Percentiles rank a stretch among this genome's conserved stretches.
phyloP scores from a whole-genome alignment of 1,140 invertebrate species.

The Drosophila nikananu region DNA sequence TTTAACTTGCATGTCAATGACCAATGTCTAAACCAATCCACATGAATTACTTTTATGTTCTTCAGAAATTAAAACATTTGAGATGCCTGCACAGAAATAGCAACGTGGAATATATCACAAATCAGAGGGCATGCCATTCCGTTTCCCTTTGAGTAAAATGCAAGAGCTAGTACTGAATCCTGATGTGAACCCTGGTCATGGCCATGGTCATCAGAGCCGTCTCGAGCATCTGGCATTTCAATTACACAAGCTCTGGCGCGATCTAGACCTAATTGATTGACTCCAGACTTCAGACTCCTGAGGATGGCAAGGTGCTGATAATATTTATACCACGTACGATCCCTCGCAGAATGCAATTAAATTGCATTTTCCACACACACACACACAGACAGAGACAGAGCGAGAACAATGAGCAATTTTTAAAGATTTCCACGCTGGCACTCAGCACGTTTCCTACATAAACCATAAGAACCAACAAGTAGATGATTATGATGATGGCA shows the following conservation, averaged over 20 bases:
- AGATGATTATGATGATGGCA: conserved; percentile 25
- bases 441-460: conserved; percentile 75
- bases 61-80: conserved; percentile 50
- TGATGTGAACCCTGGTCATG: conserved; percentile 27
- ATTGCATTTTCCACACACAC: conserved; percentile 71
- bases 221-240: conserved; percentile 67
- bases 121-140: conserved; percentile 8
- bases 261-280: conserved; percentile 80
- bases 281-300: conserved; percentile 39
- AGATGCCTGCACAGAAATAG: conserved; percentile 44
- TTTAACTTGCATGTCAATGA: conserved; percentile 4
- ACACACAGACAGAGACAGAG: background rate
- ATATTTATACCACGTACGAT: conserved; percentile 70
- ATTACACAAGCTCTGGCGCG: conserved; percentile 64
- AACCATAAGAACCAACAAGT: conserved; percentile 67
- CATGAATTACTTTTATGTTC: conserved; percentile 12
- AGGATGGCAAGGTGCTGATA: conserved; percentile 65
- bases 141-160: conserved; percentile 8
- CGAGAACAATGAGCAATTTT: conserved; percentile 62
- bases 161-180: conserved; percentile 8
- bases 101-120: conserved; percentile 39
- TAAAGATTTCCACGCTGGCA: conserved; percentile 70
- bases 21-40: background rate
- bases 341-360: conserved; percentile 58
- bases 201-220: conserved; percentile 29